Percentiles rank a stretch among this genome's conserved stretches.
These are phyloP conservation scores for Dermochelys coriacea DNA, from an alignment of 2,797 vertebrate genomes.

Conservation along the genomic window DNA sequence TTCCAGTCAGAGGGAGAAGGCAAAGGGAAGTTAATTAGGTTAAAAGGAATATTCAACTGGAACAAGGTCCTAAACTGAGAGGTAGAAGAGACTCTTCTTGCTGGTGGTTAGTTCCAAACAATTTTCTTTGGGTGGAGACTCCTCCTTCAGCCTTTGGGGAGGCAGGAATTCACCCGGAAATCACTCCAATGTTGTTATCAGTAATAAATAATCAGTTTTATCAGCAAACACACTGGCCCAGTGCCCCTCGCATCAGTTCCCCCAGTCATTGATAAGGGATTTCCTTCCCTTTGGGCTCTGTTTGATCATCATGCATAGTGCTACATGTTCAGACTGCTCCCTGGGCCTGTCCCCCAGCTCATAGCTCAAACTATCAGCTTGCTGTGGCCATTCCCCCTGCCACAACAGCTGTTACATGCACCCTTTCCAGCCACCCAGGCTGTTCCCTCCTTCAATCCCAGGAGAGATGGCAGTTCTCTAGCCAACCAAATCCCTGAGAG, in stretches of 20 bases:
- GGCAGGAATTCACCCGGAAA: neutral
- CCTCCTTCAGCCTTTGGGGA: neutral
- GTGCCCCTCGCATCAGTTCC: rapidly evolving
- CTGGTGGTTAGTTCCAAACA: neutral
- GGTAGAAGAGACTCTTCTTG: neutral
- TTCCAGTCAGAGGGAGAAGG: neutral
- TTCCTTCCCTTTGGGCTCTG: neutral
- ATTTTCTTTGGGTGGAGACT: rapidly evolving
- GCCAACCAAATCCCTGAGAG: neutral
- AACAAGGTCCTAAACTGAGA: neutral
- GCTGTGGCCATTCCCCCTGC: neutral
- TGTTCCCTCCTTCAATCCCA: neutral
- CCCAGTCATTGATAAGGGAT: neutral
- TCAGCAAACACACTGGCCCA: neutral
- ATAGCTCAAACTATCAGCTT: neutral
- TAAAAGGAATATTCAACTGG: neutral
- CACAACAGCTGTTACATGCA: neutral
- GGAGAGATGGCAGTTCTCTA: neutral
- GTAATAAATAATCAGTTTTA: neutral
- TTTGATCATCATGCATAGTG: neutral
- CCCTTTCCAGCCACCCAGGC: neutral
- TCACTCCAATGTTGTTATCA: neutral
- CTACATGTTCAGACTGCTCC: neutral
- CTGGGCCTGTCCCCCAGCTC: neutral
- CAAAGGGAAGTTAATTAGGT: neutral